Base-by-base conservation (phyloP, 2,797 vertebrate species). In the Melanotaenia maccullochi region DNA sequence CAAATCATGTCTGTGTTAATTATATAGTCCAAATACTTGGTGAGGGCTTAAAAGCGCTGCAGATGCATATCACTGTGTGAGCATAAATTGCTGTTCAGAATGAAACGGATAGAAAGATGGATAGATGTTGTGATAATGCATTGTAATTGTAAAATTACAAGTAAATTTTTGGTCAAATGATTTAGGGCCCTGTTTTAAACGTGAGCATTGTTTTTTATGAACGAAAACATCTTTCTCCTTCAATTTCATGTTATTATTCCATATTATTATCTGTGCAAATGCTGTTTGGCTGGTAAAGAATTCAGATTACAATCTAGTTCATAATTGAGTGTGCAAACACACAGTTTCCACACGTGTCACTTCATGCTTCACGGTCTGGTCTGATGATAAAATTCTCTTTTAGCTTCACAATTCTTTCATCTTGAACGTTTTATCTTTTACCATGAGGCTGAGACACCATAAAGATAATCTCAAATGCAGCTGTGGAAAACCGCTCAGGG, bases 401-500 rank as follows among this genome's bases (percentile, higher is more conserved):
- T n/a, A n/a, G 20, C 44, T n/a, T 47, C 44, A 9, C 44, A n/a
- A 22, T 56, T 30, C 20, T 40, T 59, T 73, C 32, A 18, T 42
- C 33, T 16, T 60, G 38, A 22, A 1, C 30, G 12, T 62, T 24
- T 66, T 49, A n/a, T 5, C 40, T 52, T 44, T 70, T 60, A 35
- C 35, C 20, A 30, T 9, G 74, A 73, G 38, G 58, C 72, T 64
- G 67, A 78, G 81, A 79, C 44, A 60, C 64, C 70, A 68, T 82
- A 60, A 79, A 87, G 78, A 75, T 71, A 55, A 75, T 60, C 74
- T 78, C 64, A 4, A 65, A 77, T 79, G 75, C 83, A 87, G 78
- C 81, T 82, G 79, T 87, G 84, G 83, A 73, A 88, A 87, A 74
- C 11, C 47, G 52, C 73, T 71, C 65, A 33, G 51, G 71, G 79